phyloP scores from a whole-genome alignment of 2,797 vertebrate species.

The Sardinella longiceps region DNA sequence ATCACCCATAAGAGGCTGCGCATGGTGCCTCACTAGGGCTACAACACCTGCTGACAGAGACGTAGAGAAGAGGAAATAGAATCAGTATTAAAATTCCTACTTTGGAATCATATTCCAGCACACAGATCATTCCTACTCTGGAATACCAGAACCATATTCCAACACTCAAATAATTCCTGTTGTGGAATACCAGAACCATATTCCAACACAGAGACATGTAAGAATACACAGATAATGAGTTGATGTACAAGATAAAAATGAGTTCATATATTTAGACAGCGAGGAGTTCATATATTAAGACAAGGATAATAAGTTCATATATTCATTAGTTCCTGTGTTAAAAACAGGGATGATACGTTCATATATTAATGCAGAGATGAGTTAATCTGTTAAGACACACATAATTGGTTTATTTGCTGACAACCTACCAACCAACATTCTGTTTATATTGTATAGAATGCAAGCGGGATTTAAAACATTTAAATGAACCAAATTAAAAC shows the following conservation, averaged over 20 bases:
- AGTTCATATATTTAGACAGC: background rate
- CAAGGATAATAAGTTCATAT: no score
- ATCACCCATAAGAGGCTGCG: constrained; percentile 41
- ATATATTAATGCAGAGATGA: background rate
- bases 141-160: no score
- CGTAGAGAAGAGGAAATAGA: no score
- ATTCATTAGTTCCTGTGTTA: no score
- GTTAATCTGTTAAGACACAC: no score
- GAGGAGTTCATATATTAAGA: no score
- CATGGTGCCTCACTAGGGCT: constrained; percentile 38
- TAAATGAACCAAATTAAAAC: background rate
- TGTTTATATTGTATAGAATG: background rate
- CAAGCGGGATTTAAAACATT: background rate
- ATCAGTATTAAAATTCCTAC: no score
- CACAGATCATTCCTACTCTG: no score
- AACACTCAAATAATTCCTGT: background rate
- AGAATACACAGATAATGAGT: background rate
- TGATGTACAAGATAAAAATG: no score
- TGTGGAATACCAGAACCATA: background rate
- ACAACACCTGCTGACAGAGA: background rate
- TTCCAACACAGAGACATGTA: no score
- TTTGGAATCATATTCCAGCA: no score
- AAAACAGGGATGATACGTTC: background rate
- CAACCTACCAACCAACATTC: background rate
- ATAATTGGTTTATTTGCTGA: no score